Evolutionary conservation across 2,888 invertebrate genomes (phyloP).

Genomic region (Drosophila melanosoma): DNA sequence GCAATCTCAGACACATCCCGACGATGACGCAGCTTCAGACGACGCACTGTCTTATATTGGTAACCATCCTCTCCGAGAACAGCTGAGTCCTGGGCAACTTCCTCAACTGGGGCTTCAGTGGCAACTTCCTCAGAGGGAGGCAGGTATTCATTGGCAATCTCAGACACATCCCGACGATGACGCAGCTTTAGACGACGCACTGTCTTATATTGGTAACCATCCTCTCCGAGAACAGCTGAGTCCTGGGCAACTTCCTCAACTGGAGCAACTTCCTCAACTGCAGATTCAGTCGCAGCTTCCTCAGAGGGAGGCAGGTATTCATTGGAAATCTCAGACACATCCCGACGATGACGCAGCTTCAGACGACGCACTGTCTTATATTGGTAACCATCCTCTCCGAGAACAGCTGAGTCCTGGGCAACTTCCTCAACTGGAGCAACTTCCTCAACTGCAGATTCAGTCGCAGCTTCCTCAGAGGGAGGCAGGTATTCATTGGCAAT

Average conservation of each 20-base stretch:
- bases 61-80: constrained; percentile 69
- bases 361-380: constrained; percentile 71
- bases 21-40: constrained; percentile 71
- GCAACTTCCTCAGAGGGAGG: constrained; percentile 52
- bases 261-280: neutral
- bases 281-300: constrained; percentile 38
- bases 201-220: constrained; percentile 74
- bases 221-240: constrained; percentile 57
- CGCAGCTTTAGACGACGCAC: constrained; percentile 71
- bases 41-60: constrained; percentile 69
- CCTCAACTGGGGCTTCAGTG: constrained; percentile 40
- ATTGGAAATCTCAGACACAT: constrained; percentile 65
- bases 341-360: constrained; percentile 65
- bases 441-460: constrained; percentile 47
- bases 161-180: constrained; percentile 72
- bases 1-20: constrained; percentile 69
- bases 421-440: constrained; percentile 39
- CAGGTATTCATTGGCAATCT: constrained; percentile 63
- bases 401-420: constrained; percentile 52
- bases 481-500: constrained; percentile 58
- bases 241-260: constrained; percentile 52
- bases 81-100: constrained; percentile 54
- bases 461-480: constrained; percentile 42
- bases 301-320: constrained; percentile 64
- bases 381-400: constrained; percentile 57